Evolutionary conservation across 2,888 invertebrate genomes (phyloP).

Genomic region (Caenorhabditis sp.): DNA sequence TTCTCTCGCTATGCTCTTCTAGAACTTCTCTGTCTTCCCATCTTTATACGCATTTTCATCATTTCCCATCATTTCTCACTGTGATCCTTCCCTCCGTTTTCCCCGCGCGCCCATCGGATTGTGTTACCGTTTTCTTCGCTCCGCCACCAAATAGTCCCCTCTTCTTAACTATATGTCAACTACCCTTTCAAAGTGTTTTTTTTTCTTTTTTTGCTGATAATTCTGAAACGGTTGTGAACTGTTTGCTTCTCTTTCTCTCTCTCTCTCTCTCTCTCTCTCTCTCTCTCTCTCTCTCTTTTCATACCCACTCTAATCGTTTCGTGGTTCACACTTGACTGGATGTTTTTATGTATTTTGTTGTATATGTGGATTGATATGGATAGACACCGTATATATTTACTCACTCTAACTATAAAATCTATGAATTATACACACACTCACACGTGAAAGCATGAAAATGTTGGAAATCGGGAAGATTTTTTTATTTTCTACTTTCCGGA

Average conservation of each 20-base stretch:
- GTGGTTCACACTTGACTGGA: not conserved
- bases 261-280: not conserved
- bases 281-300: not conserved
- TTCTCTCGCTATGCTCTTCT: slow-evolving; percentile 21
- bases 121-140: not conserved
- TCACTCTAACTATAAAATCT: slow-evolving; percentile 18
- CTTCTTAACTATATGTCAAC: no score
- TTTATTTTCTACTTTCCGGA: not conserved
- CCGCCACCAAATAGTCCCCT: no score
- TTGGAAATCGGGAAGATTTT: not conserved
- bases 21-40: slow-evolving; percentile 8
- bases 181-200: slow-evolving; percentile 5
- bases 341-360: slow-evolving; percentile 9
- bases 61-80: slow-evolving; percentile 45
- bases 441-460: not conserved
- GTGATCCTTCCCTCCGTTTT: slow-evolving; percentile 14
- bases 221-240: slow-evolving; percentile 52
- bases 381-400: slow-evolving; percentile 5
- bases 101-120: not conserved
- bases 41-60: slow-evolving; percentile 24
- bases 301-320: not conserved
- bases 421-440: slow-evolving; percentile 4
- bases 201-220: slow-evolving; percentile 24
- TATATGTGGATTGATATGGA: slow-evolving; percentile 22
- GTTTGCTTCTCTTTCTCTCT: slow-evolving; percentile 23